Evolutionary conservation across 2,888 invertebrate genomes (phyloP).

Genomic region (Bombylius major): DNA sequence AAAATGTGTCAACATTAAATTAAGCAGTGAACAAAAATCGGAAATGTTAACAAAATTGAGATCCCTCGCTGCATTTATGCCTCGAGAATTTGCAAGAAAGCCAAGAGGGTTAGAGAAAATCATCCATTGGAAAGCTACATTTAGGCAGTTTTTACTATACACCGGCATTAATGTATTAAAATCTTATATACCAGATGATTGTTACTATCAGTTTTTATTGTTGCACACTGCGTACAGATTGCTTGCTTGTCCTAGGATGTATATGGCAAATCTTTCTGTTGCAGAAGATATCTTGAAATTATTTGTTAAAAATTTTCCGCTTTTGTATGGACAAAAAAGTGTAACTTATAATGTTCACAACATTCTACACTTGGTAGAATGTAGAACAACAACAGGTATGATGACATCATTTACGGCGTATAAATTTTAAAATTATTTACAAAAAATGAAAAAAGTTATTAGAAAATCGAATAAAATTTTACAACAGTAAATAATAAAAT

Average conservation of each 20-base stretch:
- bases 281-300: conserved; percentile 4
- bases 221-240: conserved; percentile 6
- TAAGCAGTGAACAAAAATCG: neutral
- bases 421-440: conserved; percentile 11
- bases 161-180: conserved; percentile 9
- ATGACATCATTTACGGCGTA: conserved; percentile 7
- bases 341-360: conserved; percentile 12
- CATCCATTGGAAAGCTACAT: conserved; percentile 10
- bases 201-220: conserved; percentile 11
- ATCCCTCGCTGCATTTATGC: neutral
- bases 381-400: too few species aligned
- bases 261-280: conserved; percentile 1
- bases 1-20: neutral
- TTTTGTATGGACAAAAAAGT: conserved; percentile 10
- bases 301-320: conserved; percentile 12
- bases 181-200: conserved; percentile 2
- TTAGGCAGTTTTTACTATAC: conserved; percentile 11
- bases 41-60: neutral
- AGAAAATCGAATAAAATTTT: conserved; percentile 5
- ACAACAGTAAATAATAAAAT: conserved; percentile 3
- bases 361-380: conserved; percentile 12
- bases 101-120: conserved; percentile 10
- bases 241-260: conserved; percentile 6
- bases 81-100: conserved; percentile 9
- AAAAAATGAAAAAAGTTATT: conserved; percentile 1